Percentiles rank a stretch among this genome's conserved stretches.
These are phyloP conservation scores for Cerceris ruficornis DNA, from an alignment of 2,888 invertebrate genomes.

Conservation along the genomic window DNA sequence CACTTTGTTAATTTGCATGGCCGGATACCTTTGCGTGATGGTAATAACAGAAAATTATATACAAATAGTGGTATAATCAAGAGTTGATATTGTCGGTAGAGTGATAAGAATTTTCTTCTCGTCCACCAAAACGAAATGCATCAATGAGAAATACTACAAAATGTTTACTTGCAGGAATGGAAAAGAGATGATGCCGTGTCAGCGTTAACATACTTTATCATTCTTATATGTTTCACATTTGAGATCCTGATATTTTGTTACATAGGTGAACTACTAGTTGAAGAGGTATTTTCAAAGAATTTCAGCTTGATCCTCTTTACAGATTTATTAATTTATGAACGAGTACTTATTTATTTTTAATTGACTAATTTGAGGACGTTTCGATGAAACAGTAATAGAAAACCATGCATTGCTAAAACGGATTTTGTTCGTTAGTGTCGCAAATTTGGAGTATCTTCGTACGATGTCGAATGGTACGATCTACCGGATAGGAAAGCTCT, in stretches of 20 bases:
- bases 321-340: neutral
- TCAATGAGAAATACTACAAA: neutral
- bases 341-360: neutral
- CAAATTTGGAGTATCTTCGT: slow-evolving; percentile 10
- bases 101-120: too few relatives aligned
- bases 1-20: slow-evolving; percentile 72
- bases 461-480: slow-evolving; percentile 26
- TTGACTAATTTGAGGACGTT: neutral
- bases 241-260: slow-evolving; percentile 77
- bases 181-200: neutral
- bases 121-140: too few relatives aligned
- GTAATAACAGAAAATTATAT: slow-evolving; percentile 50
- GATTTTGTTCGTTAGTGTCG: slow-evolving; percentile 6
- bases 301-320: too few relatives aligned
- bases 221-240: slow-evolving; percentile 71
- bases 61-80: too few relatives aligned
- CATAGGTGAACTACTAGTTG: slow-evolving; percentile 71
- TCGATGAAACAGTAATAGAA: too few relatives aligned
- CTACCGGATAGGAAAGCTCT: slow-evolving; percentile 53
- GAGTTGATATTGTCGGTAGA: neutral
- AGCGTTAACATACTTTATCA: slow-evolving; percentile 64
- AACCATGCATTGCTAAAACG: too few relatives aligned
- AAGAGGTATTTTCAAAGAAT: slow-evolving; percentile 59
- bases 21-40: slow-evolving; percentile 73
- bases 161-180: slow-evolving; percentile 26